Evolutionary conservation across 2,888 invertebrate genomes (phyloP), one percentile per base, ranked within the genome.

Genomic region (Bembecia ichneumoniformis): DNA sequence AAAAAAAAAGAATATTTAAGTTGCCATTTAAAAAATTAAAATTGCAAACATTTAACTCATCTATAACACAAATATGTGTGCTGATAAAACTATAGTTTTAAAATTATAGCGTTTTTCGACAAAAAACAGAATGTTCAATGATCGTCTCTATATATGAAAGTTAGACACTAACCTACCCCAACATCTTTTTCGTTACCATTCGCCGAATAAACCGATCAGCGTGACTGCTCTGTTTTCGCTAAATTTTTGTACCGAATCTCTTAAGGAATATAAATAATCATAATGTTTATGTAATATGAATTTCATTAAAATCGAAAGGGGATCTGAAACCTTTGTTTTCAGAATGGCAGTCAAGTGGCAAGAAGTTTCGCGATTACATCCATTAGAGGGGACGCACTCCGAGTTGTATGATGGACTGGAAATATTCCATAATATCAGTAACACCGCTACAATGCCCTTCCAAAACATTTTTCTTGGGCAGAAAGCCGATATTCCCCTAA

Each of bases 401-500:
- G 66, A 63, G 68, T 69, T 63, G 64, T 74, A 82, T 82, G 79
- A 84, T 82, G 71, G 71, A 82, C 84, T 83, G 75, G 76, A 80
- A 82, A 83, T 82, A 83, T 82, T 77, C 78, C 77, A 77, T 82
- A 82, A 83, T 82, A 83, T 79, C 80, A 74, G 68, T 68, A 78
- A 74, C 79, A 73, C 74, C 76, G 77, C 82, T 79, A 84, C 83
- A 84, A 84, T 82, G 82, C 78, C 80, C 78, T 80, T 77, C 77
- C 64, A 73, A 83, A 84, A 82, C 82, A 86, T 86, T 86, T 83
- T 87, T 83, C 86, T 86, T 81, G 77, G 76, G 78, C 79, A 82
- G 82, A 87, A 87, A 87, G 84, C 83, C 86, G 87, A 87, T 84
- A 87, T 87, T 86, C 87, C 87, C 87, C 81, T 74, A 86, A 87